Evolutionary conservation across 2,113 vertebrate genomes (phyloP).

Genomic region (Carassius carassius): DNA sequence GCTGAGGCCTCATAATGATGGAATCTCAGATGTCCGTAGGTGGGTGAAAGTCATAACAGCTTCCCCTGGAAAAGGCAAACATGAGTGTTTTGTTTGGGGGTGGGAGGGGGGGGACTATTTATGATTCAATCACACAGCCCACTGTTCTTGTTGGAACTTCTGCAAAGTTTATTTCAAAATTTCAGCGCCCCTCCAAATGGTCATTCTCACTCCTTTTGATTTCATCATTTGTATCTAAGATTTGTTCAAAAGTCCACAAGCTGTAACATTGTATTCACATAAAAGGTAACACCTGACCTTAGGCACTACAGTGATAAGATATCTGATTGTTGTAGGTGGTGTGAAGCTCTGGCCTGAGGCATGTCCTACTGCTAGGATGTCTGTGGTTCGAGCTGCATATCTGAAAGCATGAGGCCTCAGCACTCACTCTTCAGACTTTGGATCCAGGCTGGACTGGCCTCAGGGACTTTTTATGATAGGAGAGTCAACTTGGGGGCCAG

Average conservation of each 20-base stretch:
- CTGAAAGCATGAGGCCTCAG: background rate
- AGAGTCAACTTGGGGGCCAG: background rate
- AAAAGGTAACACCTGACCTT: background rate
- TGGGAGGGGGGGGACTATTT: background rate
- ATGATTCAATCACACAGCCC: background rate
- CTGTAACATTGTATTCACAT: conserved; percentile 31
- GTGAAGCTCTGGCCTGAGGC: conserved; percentile 25
- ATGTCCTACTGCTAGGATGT: conserved; percentile 22
- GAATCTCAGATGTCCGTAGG: conserved; percentile 25
- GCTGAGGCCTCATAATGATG: conserved; percentile 9
- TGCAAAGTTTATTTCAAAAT: conserved; percentile 4
- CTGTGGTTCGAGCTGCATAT: conserved; percentile 4
- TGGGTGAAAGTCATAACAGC: conserved; percentile 24
- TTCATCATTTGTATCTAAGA: background rate
- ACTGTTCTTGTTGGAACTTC: background rate
- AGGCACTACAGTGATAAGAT: conserved; percentile 9
- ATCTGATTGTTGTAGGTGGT: conserved; percentile 18
- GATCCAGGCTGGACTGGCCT: background rate
- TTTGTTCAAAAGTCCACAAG: conserved; percentile 22
- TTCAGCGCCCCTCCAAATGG: background rate
- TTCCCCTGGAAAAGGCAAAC: conserved; percentile 23
- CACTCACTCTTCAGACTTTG: background rate
- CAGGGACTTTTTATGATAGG: background rate
- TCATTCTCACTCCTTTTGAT: background rate
- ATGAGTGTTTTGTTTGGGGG: background rate